A percentile compares a stretch with the other conserved stretches of the same genome.
phyloP scores from a whole-genome alignment of 1,140 invertebrate genomes.

The Drosophila ananassae region DNA sequence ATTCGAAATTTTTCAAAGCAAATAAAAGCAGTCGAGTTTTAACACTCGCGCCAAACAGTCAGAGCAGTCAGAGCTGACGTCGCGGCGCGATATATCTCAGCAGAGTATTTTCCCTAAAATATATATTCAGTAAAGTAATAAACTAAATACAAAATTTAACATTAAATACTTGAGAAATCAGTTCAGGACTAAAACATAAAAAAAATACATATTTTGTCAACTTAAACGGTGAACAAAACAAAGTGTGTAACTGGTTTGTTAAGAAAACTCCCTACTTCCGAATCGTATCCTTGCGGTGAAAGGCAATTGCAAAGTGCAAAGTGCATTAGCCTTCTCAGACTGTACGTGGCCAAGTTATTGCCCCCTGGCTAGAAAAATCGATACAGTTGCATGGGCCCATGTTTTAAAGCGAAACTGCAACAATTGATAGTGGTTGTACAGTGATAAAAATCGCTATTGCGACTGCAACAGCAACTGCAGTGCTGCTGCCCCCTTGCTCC shows the following conservation, averaged over 20 bases:
- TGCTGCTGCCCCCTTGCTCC: constrained; percentile 17
- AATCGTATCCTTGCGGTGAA: constrained; percentile 23
- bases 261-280: not conserved
- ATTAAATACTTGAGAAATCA: not conserved
- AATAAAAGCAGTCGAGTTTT: constrained; percentile 81
- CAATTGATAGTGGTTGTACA: constrained; percentile 62
- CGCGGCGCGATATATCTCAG: constrained; percentile 15
- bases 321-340: constrained; percentile 74
- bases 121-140: constrained; percentile 9
- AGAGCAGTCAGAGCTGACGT: constrained; percentile 41
- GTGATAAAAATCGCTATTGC: constrained; percentile 70
- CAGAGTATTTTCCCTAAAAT: not conserved
- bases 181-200: not conserved
- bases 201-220: not conserved
- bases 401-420: constrained; percentile 66
- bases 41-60: constrained; percentile 76
- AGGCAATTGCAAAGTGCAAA: constrained; percentile 68
- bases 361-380: constrained; percentile 73
- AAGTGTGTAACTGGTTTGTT: constrained; percentile 4
- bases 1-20: constrained; percentile 82
- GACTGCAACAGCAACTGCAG: constrained; percentile 24
- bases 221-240: not conserved
- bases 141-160: constrained; percentile 7
- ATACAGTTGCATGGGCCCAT: constrained; percentile 65
- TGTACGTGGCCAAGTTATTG: constrained; percentile 74